A percentile compares a stretch with the other conserved stretches of the same genome.
phyloP scores from a whole-genome alignment of 2,797 vertebrate species.

The Percopsis omiscomaycus region DNA sequence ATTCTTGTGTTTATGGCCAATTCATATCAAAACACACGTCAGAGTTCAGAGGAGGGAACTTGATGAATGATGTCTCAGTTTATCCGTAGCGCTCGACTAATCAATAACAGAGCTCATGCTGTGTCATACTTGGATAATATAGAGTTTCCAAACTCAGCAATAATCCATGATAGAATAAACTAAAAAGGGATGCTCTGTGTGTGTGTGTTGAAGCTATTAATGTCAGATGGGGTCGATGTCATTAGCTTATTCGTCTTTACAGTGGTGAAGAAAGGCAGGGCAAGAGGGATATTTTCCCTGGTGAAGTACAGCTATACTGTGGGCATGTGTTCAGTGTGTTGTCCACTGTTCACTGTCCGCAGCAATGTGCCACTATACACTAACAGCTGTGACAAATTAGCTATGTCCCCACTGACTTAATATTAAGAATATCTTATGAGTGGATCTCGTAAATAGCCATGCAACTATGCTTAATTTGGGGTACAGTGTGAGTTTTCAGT shows the following conservation, averaged over 20 bases:
- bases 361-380: not conserved
- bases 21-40: no score
- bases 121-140: conserved; percentile 8
- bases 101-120: not conserved
- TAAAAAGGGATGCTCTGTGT: conserved; percentile 11
- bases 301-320: conserved; percentile 2
- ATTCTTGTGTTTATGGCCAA: no score
- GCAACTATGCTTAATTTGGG: not conserved
- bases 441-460: not conserved
- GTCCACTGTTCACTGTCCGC: no score
- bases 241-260: conserved; percentile 24
- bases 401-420: not conserved
- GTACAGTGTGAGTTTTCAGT: not conserved
- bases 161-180: conserved; percentile 12
- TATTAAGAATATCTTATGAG: not conserved
- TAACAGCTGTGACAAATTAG: conserved; percentile 13
- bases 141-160: not conserved
- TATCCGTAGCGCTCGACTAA: conserved; percentile 4
- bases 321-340: not conserved
- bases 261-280: conserved; percentile 13
- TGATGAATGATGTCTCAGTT: conserved; percentile 13
- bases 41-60: no score
- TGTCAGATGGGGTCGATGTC: conserved; percentile 4
- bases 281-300: conserved; percentile 8
- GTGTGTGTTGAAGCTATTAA: not conserved